Percentiles rank a stretch among this genome's conserved stretches.
Evolutionary conservation across 2,797 vertebrate species (phyloP).

Genomic region (Anas acuta): DNA sequence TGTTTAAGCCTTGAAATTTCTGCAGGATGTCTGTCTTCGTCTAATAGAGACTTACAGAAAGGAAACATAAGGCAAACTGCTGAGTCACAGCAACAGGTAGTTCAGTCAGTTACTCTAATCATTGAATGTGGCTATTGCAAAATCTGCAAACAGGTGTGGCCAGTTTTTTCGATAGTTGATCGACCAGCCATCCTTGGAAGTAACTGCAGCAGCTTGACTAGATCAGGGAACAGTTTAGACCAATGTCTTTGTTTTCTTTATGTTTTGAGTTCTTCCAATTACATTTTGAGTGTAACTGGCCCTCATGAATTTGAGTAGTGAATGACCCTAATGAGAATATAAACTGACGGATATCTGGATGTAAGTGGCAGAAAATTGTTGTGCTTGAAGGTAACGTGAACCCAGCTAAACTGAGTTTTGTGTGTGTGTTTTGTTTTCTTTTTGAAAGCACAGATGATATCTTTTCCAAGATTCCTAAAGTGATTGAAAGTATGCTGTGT

Average conservation of each 20-base stretch:
- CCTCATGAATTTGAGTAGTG: neutral
- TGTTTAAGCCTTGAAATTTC: neutral
- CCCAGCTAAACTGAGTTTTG: neutral
- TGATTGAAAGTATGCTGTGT: neutral
- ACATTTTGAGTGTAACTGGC: neutral
- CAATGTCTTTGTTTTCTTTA: neutral
- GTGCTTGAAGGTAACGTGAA: neutral
- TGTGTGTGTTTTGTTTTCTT: neutral
- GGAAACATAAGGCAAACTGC: slow-evolving; percentile 48
- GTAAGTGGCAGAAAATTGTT: neutral
- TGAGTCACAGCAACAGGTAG: slow-evolving; percentile 59
- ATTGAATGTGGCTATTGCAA: neutral
- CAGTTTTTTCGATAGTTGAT: slow-evolving; percentile 22
- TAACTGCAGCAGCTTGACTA: neutral
- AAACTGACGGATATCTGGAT: neutral
- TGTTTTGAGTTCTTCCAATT: neutral
- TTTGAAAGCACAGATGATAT: neutral
- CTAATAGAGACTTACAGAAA: slow-evolving; percentile 30
- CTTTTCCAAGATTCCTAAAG: neutral
- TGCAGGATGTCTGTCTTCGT: neutral
- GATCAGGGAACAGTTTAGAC: neutral
- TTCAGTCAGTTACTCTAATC: slow-evolving; percentile 19
- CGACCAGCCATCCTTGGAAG: neutral
- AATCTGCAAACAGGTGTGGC: neutral
- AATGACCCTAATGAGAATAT: neutral